Base-by-base conservation (phyloP, 2,113 vertebrate genomes). In the Pterocles orientalis region DNA sequence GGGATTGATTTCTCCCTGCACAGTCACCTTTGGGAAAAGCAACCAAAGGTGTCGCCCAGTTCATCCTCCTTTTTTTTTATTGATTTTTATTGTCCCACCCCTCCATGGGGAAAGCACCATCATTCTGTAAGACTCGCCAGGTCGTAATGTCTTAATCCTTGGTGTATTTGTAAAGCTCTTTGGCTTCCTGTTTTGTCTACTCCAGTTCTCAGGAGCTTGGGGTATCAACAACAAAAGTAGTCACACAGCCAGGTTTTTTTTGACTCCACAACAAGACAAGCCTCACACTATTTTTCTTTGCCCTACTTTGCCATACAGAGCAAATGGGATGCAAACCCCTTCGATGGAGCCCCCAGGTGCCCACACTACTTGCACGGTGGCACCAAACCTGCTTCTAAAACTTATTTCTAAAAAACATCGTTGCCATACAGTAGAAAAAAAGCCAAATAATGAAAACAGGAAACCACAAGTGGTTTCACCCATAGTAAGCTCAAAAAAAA, bases 391-490 rank as follows among this genome's bases (percentile, higher is more conserved):
- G 43, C 33, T 31, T 0, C 41, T 41, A 13, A 41, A 41, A 41
- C 25, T 48, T 21, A 9, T 48, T 77, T 75, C 81, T 79, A 36
- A 51, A 78, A 76, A 43, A 19, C 34, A 47, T 50, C 43, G n/a
- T 82, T 61, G 33, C 33, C 7, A 12, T 14, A 16, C 9, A 29
- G 36, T 43, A 41, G 41, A 41, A 70, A 43, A 72, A 66, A 60
- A 41, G 18, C 5, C n/a, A 33, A 65, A 53, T 47, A 36, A 87
- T 54, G 58, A 95, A 88, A 95, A 88, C 94, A 96, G 93, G 95
- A 95, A 97, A 65, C 75, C 75, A 48, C 75, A 80, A 58, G 24
- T 39, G 64, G 81, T 92, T 95, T 92, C 41, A 94, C 50, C 62
- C 58, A 8, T 45, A 36, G 26, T 20, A 78, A 86, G 80, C 41